Conservation (phyloP, 1,140 invertebrate genomes). For the Drosophila yakuba region DNA sequence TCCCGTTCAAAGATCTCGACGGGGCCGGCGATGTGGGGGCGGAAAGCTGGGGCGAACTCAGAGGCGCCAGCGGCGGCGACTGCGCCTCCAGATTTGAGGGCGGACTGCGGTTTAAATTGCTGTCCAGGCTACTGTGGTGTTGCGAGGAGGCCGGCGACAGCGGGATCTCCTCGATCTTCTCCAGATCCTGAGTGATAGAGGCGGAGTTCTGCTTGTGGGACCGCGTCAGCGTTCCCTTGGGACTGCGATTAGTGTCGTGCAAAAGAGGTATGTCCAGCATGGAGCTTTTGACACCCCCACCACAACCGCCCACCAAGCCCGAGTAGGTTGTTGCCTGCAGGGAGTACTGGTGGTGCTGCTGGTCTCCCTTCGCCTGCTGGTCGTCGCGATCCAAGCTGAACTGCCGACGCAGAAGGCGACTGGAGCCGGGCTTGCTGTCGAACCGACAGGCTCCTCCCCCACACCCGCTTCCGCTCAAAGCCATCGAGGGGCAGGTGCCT, state of each 20-base stretch:
- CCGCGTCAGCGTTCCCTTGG: constrained; percentile 70
- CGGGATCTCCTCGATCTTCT: constrained; percentile 89
- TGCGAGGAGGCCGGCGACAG: constrained; percentile 82
- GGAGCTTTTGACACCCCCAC: constrained; percentile 47
- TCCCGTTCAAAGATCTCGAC: constrained; percentile 67
- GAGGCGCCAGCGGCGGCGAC: constrained; percentile 57
- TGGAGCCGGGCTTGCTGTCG: constrained; percentile 79
- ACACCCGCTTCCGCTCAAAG: constrained; percentile 24
- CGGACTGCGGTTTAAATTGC: constrained; percentile 81
- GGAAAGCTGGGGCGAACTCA: constrained; percentile 66
- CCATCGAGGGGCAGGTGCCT: constrained; percentile 49
- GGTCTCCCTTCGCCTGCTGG: constrained; percentile 72
- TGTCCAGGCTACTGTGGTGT: constrained; percentile 81
- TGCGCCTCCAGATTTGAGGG: constrained; percentile 75
- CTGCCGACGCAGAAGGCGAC: constrained; percentile 88
- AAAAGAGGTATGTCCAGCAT: constrained; percentile 78
- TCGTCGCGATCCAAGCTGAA: constrained; percentile 90
- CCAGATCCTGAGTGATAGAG: constrained; percentile 89
- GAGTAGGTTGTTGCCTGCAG: constrained; percentile 68
- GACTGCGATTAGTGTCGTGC: constrained; percentile 74
- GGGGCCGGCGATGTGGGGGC: constrained; percentile 77
- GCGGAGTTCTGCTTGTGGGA: constrained; percentile 90
- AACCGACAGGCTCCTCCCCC: constrained; percentile 47
- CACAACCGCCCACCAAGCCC: constrained; percentile 49
- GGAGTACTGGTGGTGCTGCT: constrained; percentile 74